Conservation (phyloP, 2,888 invertebrate genomes). For the Lypha dubia region DNA sequence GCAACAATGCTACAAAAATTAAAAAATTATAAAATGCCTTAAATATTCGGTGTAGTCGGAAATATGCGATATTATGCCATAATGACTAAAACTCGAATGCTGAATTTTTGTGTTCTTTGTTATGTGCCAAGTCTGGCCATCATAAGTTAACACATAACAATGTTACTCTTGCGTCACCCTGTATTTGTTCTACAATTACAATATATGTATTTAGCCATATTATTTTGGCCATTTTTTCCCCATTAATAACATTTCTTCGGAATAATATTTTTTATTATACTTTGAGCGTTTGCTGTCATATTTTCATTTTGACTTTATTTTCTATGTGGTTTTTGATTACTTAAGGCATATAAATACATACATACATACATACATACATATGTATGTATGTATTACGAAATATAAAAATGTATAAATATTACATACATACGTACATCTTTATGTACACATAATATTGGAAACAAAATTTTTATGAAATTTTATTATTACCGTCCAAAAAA, state of each 20-base stretch:
- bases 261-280: conserved; percentile 6
- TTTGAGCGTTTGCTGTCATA: neutral
- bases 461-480: neutral
- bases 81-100: no score
- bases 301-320: neutral
- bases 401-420: neutral
- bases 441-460: neutral
- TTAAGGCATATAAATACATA: neutral
- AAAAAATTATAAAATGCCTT: no score
- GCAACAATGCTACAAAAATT: no score
- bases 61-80: no score
- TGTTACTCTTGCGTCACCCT: no score
- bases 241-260: neutral
- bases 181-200: neutral
- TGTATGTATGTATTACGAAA: no score
- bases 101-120: no score
- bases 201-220: neutral
- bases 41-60: no score
- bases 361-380: neutral
- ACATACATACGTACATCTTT: neutral
- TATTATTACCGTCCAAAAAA: neutral
- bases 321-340: neutral
- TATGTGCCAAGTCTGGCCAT: no score
- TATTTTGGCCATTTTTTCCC: neutral
- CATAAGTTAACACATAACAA: no score